Base-by-base conservation (phyloP, 2,888 invertebrate genomes). In the Marasmarcha lunaedactyla region DNA sequence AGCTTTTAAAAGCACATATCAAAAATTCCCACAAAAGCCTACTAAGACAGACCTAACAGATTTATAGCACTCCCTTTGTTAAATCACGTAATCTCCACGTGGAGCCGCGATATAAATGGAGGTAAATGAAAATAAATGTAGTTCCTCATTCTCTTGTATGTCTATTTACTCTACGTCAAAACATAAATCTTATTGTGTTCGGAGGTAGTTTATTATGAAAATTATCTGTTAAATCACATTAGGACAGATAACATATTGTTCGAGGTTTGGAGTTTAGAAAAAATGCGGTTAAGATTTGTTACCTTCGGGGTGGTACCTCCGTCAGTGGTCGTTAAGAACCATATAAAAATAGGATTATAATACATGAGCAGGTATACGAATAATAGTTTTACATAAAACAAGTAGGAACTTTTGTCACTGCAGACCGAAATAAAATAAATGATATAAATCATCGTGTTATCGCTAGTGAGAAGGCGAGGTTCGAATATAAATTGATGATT, bases 1-100 rank as follows among this genome's bases (percentile, higher is more conserved):
- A 83, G 81, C 83, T 83, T 83, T 83, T 83, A 83, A 79, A 83
- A 76, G 81, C 83, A 83, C 83, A 83, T 78, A 81, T 83, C 83
- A 83, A 83, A 81, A 83, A 79, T 83, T 65, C 79, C 76, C 74
- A 81, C 81, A 77, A 78, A 73, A 78, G 83, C 81, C 79, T 83
- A 76, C 83, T 81, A 81, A 83, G 83, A 83, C 81, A 78, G 78
- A 74, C 71, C 71, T 62, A 54, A 52, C 64, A 72, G 78, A 83
- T 83, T 83, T 83, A 83, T 83, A 62, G 66, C 71, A 59, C 69
- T 67, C 70, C 77, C 73, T 83, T 83, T 83, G 81, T 83, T 78
- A 74, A 78, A 83, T 76, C 78, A 78, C 74, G 81, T 81, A 83
- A 83, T 83, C 83, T 83, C 78, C 74, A 79, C 78, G 79, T 81